Evolutionary conservation across 2,888 invertebrate species (phyloP).

Genomic region (Plagiodera versicolora): DNA sequence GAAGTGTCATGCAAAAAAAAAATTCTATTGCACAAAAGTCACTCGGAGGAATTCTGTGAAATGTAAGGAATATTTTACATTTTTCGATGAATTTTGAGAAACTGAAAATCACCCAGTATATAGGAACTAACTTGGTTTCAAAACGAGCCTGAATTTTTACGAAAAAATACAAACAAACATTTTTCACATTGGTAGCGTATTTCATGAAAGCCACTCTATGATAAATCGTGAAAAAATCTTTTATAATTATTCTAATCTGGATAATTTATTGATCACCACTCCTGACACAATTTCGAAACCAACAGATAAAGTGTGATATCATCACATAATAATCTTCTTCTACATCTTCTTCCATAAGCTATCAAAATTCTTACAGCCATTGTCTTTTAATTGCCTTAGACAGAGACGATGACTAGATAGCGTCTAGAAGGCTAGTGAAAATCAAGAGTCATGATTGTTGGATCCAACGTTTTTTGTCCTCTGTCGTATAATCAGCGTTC

Average conservation of each 20-base stretch:
- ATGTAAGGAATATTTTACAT: too few relatives aligned
- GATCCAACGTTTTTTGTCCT: neutral
- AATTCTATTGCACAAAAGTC: too few relatives aligned
- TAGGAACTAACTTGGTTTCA: too few relatives aligned
- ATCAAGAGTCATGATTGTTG: conserved; percentile 1
- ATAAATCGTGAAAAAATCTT: too few relatives aligned
- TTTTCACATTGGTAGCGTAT: too few relatives aligned
- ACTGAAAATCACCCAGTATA: too few relatives aligned
- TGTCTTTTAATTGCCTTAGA: conserved; percentile 14
- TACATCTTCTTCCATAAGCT: neutral
- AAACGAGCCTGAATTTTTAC: too few relatives aligned
- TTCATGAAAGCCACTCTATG: too few relatives aligned
- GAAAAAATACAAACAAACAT: too few relatives aligned
- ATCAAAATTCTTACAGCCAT: conserved; percentile 7
- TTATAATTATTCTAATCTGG: neutral
- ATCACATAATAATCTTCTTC: conserved; percentile 2
- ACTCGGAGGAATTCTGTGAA: too few relatives aligned
- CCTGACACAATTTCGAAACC: neutral
- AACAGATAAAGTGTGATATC: conserved; percentile 8
- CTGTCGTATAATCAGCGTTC: neutral
- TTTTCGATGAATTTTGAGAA: too few relatives aligned
- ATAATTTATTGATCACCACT: neutral
- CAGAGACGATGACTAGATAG: conserved; percentile 7
- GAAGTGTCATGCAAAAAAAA: too few relatives aligned
- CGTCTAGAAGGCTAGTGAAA: conserved; percentile 6